Evolutionary conservation across 2,888 invertebrate genomes (phyloP).

Genomic region (Keiferia lycopersicella): DNA sequence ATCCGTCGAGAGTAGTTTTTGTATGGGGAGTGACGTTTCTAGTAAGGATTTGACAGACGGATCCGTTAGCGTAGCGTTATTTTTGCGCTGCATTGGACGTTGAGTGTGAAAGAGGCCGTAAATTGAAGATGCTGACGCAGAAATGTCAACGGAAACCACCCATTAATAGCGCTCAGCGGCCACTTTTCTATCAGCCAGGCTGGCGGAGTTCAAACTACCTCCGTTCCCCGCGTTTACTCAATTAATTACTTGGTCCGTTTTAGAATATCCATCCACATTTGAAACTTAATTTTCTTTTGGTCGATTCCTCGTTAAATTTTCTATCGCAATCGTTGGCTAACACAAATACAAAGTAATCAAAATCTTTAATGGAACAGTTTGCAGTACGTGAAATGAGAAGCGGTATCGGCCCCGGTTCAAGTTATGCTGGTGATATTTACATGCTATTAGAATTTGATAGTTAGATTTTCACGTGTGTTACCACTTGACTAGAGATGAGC

Average conservation of each 20-base stretch:
- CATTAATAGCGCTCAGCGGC: too few species aligned
- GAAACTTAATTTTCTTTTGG: slow-evolving; percentile 66
- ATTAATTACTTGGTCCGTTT: slow-evolving; percentile 56
- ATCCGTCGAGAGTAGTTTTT: too few species aligned
- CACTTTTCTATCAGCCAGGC: slow-evolving; percentile 6
- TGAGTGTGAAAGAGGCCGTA: too few species aligned
- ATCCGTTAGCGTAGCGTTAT: too few species aligned
- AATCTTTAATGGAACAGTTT: slow-evolving; percentile 60
- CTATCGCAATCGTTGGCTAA: slow-evolving; percentile 55
- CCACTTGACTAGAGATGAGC: too few species aligned
- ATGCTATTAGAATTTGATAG: too few species aligned
- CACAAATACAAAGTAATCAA: slow-evolving; percentile 72
- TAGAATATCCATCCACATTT: slow-evolving; percentile 52
- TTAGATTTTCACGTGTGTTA: neutral
- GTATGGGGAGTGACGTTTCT: too few species aligned
- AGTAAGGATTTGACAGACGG: too few species aligned
- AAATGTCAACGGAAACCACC: too few species aligned
- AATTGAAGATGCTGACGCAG: too few species aligned
- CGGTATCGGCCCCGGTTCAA: neutral
- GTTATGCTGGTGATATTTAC: neutral
- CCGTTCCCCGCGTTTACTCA: slow-evolving; percentile 54
- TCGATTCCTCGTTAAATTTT: slow-evolving; percentile 61
- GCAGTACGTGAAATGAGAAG: slow-evolving; percentile 25
- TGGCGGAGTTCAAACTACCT: slow-evolving; percentile 13
- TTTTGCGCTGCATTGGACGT: too few species aligned